Evolutionary conservation across 2,797 vertebrate genomes (phyloP), one percentile per base, ranked within the genome.

Genomic region (Parotocinclus haroldoi): DNA sequence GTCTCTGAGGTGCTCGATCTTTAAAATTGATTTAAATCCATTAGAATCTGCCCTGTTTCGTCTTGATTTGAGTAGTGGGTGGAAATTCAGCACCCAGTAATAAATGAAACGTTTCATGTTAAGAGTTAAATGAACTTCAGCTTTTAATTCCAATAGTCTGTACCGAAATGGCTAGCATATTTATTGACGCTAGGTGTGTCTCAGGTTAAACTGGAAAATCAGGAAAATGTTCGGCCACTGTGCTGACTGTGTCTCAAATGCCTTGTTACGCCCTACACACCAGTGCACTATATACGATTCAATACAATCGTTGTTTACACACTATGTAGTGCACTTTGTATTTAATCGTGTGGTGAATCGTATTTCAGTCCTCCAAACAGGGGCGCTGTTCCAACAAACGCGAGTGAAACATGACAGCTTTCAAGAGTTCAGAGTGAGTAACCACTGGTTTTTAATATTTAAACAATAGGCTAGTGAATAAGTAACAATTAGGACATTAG

Each of bases 181-280:
- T 19, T 45, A 18, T 65, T 58, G 4, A 7, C 11, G 19, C 39
- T 45, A 69, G 37, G 52, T 36, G 58, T 49, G 37, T 16, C 9
- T 12, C 16, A 8, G 27, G 27, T 13, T 4, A 44, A 69, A 69
- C 68, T n/a, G 53, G 59, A 57, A 56, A 63, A 37, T 42, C 59
- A 57, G 60, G 68, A 69, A 63, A 37, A 49, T 18, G 8, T 49
- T 12, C 5, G 5, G 27, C 27, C 27, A 27, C 27, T 2, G 27
- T 27, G 27, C 2, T 4, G 7, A 3, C 3, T 12, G 16, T n/a
- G 9, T 39, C 45, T 27, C 49, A 63, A 53, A 14, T 9, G 12
- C 17, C 19, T 0, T 0, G 7, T 38, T 7, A 27, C 12, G 0
- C 12, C 17, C 13, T 44, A 42, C 4, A 42, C 4, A n/a, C 6